Percentiles rank a stretch among this genome's conserved stretches.
These are phyloP conservation scores for Netelia fuscicornis DNA, from an alignment of 2,888 invertebrate species.

Conservation along the genomic window DNA sequence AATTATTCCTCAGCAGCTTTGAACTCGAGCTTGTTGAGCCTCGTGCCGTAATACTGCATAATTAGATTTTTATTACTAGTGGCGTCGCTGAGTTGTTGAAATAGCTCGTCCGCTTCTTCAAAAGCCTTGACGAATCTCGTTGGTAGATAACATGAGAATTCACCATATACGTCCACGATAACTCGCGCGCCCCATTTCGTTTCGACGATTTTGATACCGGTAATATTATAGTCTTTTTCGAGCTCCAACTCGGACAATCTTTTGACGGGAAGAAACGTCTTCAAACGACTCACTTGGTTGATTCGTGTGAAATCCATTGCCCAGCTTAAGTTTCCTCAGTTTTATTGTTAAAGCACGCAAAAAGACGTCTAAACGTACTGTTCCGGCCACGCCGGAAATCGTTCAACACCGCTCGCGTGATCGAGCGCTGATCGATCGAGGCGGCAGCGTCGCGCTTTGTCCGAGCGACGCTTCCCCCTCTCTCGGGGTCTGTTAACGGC, in stretches of 20 bases:
- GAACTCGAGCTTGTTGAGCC: slow-evolving; percentile 27
- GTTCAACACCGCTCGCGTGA: too few relatives aligned
- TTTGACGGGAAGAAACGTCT: not conserved
- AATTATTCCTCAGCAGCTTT: slow-evolving; percentile 4
- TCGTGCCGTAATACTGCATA: slow-evolving; percentile 30
- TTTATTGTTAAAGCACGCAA: not conserved
- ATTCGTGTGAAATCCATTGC: slow-evolving; percentile 1
- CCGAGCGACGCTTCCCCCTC: too few relatives aligned
- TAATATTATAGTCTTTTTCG: not conserved
- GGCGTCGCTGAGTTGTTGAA: not conserved
- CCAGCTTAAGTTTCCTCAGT: not conserved
- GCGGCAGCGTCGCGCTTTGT: too few relatives aligned
- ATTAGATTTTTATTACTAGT: not conserved
- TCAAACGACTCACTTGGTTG: not conserved
- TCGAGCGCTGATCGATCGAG: too few relatives aligned
- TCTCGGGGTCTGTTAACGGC: too few relatives aligned
- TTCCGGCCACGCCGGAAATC: too few relatives aligned
- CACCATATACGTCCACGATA: not conserved
- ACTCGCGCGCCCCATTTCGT: not conserved
- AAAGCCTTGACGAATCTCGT: slow-evolving; percentile 4
- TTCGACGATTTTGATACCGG: not conserved
- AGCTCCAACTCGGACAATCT: not conserved
- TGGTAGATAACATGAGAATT: slow-evolving; percentile 21
- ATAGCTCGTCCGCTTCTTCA: slow-evolving; percentile 4
- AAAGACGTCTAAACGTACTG: not conserved